A percentile compares a stretch with the other conserved stretches of the same genome.
Conservation (phyloP, 2,888 invertebrate genomes). For the Carcina quercana region DNA sequence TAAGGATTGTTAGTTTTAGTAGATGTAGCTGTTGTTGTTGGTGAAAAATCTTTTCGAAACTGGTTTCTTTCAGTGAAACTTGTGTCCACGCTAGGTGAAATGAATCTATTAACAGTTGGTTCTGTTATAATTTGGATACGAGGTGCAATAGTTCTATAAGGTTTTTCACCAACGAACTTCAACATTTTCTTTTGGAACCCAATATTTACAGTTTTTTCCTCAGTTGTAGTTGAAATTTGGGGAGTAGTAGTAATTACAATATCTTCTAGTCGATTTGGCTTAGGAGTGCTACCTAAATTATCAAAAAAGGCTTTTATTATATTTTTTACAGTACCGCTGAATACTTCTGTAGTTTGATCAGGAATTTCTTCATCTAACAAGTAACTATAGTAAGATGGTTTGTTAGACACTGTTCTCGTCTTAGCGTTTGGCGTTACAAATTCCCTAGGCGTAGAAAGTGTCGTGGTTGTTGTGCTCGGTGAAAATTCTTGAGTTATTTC, state of each 20-base stretch:
- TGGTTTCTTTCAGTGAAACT: slow-evolving; percentile 20
- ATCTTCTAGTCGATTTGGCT: slow-evolving; percentile 12
- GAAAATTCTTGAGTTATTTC: slow-evolving; percentile 26
- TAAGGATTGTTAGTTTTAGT: slow-evolving; percentile 28
- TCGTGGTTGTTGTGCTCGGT: slow-evolving; percentile 29
- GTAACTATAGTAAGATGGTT: slow-evolving; percentile 56
- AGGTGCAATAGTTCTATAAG: slow-evolving; percentile 37
- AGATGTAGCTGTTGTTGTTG: slow-evolving; percentile 31
- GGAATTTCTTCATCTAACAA: slow-evolving; percentile 48
- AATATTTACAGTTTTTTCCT: slow-evolving; percentile 50
- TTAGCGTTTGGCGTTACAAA: slow-evolving; percentile 20
- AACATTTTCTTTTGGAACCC: slow-evolving; percentile 50
- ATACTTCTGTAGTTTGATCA: slow-evolving; percentile 59
- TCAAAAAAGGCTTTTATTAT: slow-evolving; percentile 56
- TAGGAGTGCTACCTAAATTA: slow-evolving; percentile 34
- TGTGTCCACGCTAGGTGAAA: slow-evolving; percentile 25
- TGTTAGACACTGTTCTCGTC: slow-evolving; percentile 29
- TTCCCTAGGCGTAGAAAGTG: slow-evolving; percentile 24
- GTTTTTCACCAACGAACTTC: slow-evolving; percentile 42
- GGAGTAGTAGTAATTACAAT: slow-evolving; percentile 3
- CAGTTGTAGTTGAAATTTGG: slow-evolving; percentile 24
- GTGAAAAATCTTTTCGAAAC: slow-evolving; percentile 28
- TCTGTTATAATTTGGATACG: slow-evolving; percentile 55
- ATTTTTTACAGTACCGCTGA: slow-evolving; percentile 51
- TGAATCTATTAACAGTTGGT: slow-evolving; percentile 28